phyloP scores from a whole-genome alignment of 2,888 invertebrate genomes.

The Strigamia maritima region DNA sequence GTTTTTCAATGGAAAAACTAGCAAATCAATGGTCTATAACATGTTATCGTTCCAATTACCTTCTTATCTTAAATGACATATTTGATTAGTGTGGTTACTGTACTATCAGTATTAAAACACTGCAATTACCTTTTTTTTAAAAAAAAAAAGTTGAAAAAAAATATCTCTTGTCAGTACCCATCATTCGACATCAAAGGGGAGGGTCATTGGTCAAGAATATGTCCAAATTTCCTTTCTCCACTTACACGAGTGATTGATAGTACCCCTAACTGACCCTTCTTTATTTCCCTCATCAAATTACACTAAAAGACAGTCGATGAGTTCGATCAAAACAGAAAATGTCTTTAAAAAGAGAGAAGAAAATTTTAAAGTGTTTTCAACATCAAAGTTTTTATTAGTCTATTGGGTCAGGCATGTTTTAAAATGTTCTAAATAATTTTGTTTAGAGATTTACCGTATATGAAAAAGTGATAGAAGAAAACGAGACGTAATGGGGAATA shows the following conservation, averaged over 20 bases:
- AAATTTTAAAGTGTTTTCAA: not conserved
- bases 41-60: not conserved
- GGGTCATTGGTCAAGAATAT: not conserved
- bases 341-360: not conserved
- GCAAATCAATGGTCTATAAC: constrained; percentile 5
- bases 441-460: too few relatives aligned
- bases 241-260: not conserved
- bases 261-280: not conserved
- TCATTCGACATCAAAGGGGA: not conserved
- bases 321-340: not conserved
- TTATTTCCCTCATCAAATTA: not conserved
- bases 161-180: not conserved
- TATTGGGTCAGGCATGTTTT: too few relatives aligned
- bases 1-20: not conserved
- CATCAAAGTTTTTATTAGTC: too few relatives aligned
- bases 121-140: not conserved
- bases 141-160: not conserved
- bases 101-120: not conserved
- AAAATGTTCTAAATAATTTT: too few relatives aligned
- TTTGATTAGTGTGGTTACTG: not conserved
- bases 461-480: too few relatives aligned
- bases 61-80: not conserved
- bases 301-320: not conserved
- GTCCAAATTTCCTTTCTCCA: not conserved
- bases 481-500: too few relatives aligned